Evolutionary conservation across 1,140 invertebrate genomes (phyloP).

Genomic region (Drosophila nannoptera): DNA sequence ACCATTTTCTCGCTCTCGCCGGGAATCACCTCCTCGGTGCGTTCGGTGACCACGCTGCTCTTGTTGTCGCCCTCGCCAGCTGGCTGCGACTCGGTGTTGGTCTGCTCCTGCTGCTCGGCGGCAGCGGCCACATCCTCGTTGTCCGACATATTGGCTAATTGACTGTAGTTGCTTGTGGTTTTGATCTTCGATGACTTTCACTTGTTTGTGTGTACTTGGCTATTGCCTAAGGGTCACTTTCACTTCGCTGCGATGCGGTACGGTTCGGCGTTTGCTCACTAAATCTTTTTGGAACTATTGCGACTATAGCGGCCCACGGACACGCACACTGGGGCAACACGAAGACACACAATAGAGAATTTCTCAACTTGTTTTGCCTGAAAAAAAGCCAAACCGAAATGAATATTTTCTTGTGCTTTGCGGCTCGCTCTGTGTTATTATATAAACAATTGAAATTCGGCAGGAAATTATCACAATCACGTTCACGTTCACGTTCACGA

Average conservation of each 20-base stretch:
- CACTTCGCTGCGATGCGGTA: constrained; percentile 32
- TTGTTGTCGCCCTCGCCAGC: constrained; percentile 49
- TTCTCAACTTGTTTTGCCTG: constrained; percentile 50
- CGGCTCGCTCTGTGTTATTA: constrained; percentile 38
- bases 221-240: constrained; percentile 57
- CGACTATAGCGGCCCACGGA: constrained; percentile 54
- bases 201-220: constrained; percentile 14
- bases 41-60: constrained; percentile 63
- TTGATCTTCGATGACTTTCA: constrained; percentile 10
- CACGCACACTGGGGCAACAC: constrained; percentile 43
- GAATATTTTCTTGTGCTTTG: constrained; percentile 35
- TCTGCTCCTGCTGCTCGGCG: constrained; percentile 55
- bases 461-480: constrained; percentile 23
- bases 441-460: constrained; percentile 46
- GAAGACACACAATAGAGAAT: constrained; percentile 34
- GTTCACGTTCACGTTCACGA: constrained; percentile 23
- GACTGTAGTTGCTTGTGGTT: background rate
- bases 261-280: constrained; percentile 51
- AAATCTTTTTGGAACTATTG: constrained; percentile 43
- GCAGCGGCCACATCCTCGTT: constrained; percentile 69
- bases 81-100: constrained; percentile 20
- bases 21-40: constrained; percentile 67
- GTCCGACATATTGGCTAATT: constrained; percentile 66
- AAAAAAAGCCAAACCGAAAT: constrained; percentile 41
- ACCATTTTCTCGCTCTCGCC: constrained; percentile 74